phyloP scores from a whole-genome alignment of 1,140 invertebrate species.

The Caerostris extrusa region DNA sequence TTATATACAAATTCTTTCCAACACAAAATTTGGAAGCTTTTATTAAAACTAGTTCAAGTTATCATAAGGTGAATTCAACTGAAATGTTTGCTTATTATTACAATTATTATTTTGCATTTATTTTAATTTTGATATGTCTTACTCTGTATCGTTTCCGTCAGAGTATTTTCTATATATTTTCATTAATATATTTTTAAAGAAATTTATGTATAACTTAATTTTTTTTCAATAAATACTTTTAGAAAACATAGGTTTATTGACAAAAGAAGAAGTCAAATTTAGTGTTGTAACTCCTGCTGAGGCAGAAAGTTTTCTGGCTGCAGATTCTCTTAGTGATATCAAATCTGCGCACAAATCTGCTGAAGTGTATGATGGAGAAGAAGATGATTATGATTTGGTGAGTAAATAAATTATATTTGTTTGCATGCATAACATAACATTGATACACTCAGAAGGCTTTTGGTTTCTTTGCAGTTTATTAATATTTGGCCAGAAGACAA shows the following conservation, averaged over 20 bases:
- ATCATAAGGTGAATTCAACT: background rate
- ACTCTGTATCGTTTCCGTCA: background rate
- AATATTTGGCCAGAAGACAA: no score
- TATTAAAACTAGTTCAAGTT: background rate
- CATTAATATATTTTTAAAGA: background rate
- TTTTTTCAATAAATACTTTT: background rate
- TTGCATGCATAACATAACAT: no score
- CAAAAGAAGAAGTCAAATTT: conserved; percentile 52
- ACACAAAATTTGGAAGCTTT: background rate
- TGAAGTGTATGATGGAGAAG: conserved; percentile 30
- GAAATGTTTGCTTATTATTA: no score
- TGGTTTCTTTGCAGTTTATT: no score
- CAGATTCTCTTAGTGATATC: conserved; percentile 16
- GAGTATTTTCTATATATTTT: no score
- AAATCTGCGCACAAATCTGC: conserved; percentile 9
- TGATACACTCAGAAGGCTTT: no score
- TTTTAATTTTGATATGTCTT: background rate
- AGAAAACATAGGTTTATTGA: conserved; percentile 47
- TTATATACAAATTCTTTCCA: no score
- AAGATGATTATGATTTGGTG: conserved; percentile 57
- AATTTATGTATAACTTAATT: background rate
- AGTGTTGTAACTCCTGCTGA: conserved; percentile 34
- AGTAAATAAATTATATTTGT: background rate
- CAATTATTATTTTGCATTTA: background rate
- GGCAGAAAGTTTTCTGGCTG: conserved; percentile 54